These are phyloP conservation scores for Zootoca vivipara DNA, from an alignment of 2,113 vertebrate genomes.

Conservation along the genomic window DNA sequence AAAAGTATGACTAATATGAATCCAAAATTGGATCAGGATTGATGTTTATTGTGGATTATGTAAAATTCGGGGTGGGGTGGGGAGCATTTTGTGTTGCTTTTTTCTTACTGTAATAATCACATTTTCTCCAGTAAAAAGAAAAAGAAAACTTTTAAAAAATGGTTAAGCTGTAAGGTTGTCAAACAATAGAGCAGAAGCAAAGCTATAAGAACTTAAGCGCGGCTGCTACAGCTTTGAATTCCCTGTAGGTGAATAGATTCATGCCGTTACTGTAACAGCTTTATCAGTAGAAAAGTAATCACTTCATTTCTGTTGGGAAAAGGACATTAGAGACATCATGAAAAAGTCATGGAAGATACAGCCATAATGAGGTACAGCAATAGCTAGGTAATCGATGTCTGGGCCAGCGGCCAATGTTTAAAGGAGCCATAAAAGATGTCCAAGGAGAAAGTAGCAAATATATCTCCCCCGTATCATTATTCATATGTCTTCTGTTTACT, in stretches of 20 bases:
- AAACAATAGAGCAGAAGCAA: conserved; percentile 6
- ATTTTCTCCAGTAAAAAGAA: not conserved
- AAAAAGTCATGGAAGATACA: not conserved
- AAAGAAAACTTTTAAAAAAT: too few relatives aligned
- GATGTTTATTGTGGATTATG: too few relatives aligned
- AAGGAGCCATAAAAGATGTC: not conserved
- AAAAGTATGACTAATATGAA: too few relatives aligned
- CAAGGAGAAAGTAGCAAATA: not conserved
- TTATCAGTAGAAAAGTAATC: conserved; percentile 37
- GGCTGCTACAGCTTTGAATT: conserved; percentile 34
- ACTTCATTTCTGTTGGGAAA: conserved; percentile 34
- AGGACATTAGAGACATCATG: conserved; percentile 28
- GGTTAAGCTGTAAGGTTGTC: not conserved
- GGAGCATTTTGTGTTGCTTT: not conserved
- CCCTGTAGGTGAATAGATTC: not conserved
- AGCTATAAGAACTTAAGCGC: conserved; percentile 5
- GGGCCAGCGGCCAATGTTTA: not conserved
- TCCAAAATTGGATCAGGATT: too few relatives aligned
- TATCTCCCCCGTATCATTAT: not conserved
- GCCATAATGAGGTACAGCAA: not conserved
- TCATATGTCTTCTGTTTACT: not conserved
- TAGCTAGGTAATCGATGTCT: not conserved
- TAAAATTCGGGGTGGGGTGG: too few relatives aligned
- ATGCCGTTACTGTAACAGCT: conserved; percentile 38
- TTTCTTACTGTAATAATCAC: not conserved